phyloP scores from a whole-genome alignment of 2,888 invertebrate genomes.

The Urechis unicinctus region DNA sequence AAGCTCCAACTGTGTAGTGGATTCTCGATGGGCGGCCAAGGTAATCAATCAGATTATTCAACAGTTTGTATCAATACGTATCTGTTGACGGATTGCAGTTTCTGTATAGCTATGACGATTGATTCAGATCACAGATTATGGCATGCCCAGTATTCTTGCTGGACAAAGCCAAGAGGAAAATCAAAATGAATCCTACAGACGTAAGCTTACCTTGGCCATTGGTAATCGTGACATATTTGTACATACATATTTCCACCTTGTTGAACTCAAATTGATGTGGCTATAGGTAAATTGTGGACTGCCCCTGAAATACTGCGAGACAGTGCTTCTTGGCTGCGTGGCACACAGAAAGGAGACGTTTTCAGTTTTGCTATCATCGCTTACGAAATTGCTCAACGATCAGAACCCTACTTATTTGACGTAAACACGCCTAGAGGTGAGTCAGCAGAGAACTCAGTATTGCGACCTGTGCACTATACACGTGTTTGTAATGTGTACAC shows the following conservation, averaged over 20 bases:
- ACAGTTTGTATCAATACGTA: too few species aligned
- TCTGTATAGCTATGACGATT: too few species aligned
- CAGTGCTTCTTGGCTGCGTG: slow-evolving; percentile 21
- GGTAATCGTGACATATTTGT: too few species aligned
- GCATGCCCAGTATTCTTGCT: slow-evolving; percentile 57
- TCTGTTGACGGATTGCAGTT: too few species aligned
- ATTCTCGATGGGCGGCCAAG: too few species aligned
- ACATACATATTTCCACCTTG: not conserved
- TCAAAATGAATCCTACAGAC: slow-evolving; percentile 18
- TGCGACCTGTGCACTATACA: too few species aligned
- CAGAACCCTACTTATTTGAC: slow-evolving; percentile 16
- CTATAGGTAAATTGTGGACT: slow-evolving; percentile 53
- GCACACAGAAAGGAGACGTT: slow-evolving; percentile 40
- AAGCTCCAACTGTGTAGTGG: too few species aligned
- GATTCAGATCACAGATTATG: slow-evolving; percentile 74
- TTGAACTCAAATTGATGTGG: too few species aligned
- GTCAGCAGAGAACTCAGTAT: not conserved
- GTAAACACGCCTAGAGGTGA: slow-evolving; percentile 8
- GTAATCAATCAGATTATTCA: too few species aligned
- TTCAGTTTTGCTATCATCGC: slow-evolving; percentile 40
- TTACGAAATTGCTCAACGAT: slow-evolving; percentile 30
- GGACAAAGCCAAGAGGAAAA: slow-evolving; percentile 56
- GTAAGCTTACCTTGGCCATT: too few species aligned
- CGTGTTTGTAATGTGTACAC: too few species aligned
- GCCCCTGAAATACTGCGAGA: slow-evolving; percentile 40